Evolutionary conservation across 2,797 vertebrate genomes (phyloP).

Genomic region (Sebastes vulpes): DNA sequence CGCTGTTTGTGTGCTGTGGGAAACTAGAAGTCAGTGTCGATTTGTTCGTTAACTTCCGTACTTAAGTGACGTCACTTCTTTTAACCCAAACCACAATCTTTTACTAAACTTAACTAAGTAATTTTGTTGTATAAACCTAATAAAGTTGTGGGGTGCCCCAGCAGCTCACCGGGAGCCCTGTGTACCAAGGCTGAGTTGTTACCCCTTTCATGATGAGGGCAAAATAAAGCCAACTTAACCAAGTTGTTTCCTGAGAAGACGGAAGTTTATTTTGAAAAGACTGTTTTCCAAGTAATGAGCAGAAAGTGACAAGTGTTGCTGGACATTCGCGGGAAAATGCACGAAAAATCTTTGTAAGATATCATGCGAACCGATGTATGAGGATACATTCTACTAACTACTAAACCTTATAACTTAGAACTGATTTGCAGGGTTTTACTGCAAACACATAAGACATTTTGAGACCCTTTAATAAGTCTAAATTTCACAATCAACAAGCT

Average conservation of each 20-base stretch:
- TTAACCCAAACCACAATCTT: not conserved
- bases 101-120: not conserved
- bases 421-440: not conserved
- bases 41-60: too few species aligned
- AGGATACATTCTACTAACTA: too few species aligned
- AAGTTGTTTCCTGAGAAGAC: not conserved
- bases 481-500: not conserved
- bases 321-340: accelerated
- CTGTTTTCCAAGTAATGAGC: not conserved
- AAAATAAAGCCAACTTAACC: too few species aligned
- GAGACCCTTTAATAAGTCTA: not conserved
- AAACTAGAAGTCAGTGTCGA: too few species aligned
- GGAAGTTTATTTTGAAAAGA: not conserved
- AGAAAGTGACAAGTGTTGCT: too few species aligned
- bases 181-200: too few species aligned
- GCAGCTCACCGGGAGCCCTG: too few species aligned
- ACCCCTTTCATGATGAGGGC: too few species aligned
- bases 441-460: not conserved
- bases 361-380: too few species aligned
- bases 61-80: too few species aligned
- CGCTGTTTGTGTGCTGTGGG: too few species aligned
- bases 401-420: not conserved
- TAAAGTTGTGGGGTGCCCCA: not conserved
- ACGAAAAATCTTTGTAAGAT: not conserved
- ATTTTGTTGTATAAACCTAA: not conserved